Evolutionary conservation across 2,797 vertebrate genomes (phyloP), one percentile per base, ranked within the genome.

Genomic region (Bradypodion pumilum): DNA sequence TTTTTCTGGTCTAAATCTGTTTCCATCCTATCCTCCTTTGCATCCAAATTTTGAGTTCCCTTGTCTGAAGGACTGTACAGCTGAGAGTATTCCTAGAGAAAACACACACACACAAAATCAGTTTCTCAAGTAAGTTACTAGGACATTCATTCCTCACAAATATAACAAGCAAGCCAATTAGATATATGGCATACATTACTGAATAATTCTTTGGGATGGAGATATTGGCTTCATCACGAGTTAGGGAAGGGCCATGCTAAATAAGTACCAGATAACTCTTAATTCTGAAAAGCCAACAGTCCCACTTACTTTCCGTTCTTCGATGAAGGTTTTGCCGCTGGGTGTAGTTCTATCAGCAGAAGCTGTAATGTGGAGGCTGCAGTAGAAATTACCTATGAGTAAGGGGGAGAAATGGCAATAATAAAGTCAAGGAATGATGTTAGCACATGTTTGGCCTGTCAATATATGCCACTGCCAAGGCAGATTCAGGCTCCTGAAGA

Each of bases 361-460:
- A 62, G 35, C 6, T 44, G 80, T 92, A 80, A 92, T 91, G 72
- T 96, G 96, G 86, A 96, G 92, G 0, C 91, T 93, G 91, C 96
- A 96, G 84, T 96, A 96, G 85, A 95, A 95, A 74, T 89, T 40
- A 62, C 94, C 96, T 96, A 78, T 3, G 25, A 60, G 35, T 44
- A 21, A 4, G 16, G 23, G 25, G 35, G 19, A 25, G 2, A 88
- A 32, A 15, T 5, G 1, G 0, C 16, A 2, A 7, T 42, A 75
- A 77, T 0, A 1, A 75, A n/a, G 1, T 29, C 16, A 5, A 4
- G 12, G 9, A 27, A 5, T 4, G 29, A 32, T 32, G 19, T 13
- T 46, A 3, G 32, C 13, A 72, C 49, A 32, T n/a, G 46, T 9
- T 0, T 25, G 69, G 3, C 65, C 78, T 79, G 78, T 5, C 35